Evolutionary conservation across 2,113 vertebrate genomes (phyloP), one percentile per base, ranked within the genome.

Genomic region (Ornithorhynchus anatinus): DNA sequence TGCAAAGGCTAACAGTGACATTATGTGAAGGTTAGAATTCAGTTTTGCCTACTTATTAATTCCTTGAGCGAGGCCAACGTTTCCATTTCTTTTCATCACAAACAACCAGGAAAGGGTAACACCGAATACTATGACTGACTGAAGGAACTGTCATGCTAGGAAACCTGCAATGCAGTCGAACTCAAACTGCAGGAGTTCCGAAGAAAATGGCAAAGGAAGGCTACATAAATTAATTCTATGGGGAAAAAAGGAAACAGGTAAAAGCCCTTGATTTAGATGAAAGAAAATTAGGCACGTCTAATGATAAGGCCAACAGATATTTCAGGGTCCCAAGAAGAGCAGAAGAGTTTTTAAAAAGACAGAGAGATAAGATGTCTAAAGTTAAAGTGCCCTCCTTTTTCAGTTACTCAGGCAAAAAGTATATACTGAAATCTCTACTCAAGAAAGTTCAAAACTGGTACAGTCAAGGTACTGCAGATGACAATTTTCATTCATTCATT

Each of bases 221-320:
- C 36, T 69, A 43, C 47, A 83, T 27, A 79, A 67, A 32, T 57
- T 37, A 60, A 76, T 23, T 45, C 43, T 25, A 52, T 12, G 67
- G 74, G 22, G 47, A 19, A 50, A 29, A 16, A 15, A 29, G 61
- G 7, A 22, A 59, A 38, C 10, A 39, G 5, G 15, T 29, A 45
- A 8, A 23, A 19, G 57, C 29, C n/a, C 6, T 70, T 66, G 59
- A 70, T 54, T 48, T 23, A 43, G 45, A 60, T 59, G 32, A 72
- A 59, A 58, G 54, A 11, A 60, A 60, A 67, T 63, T 44, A 51
- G n/a, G 56, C 59, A 17, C 37, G 27, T 42, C 12, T 38, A 48
- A 74, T 50, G 19, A 68, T 66, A 29, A 62, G 67, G 23, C 31
- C 57, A 44, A 69, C 42, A 48, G 6, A 53, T 0, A 36, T 11